These are phyloP conservation scores for Thecocarcelia acutangulata DNA, from an alignment of 2,888 invertebrate species.

Conservation along the genomic window DNA sequence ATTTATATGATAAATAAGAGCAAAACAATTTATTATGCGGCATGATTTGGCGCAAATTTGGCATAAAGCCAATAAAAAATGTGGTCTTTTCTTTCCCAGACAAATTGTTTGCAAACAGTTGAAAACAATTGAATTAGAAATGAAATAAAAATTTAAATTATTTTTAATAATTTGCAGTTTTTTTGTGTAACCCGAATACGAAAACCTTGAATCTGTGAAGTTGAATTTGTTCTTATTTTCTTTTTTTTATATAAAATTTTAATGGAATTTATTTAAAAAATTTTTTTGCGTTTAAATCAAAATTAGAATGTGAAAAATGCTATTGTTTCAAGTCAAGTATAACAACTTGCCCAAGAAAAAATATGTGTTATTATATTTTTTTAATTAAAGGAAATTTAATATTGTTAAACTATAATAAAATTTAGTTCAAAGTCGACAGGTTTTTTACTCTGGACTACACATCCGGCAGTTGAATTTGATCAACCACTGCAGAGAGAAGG, in stretches of 20 bases:
- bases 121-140: constrained; percentile 15
- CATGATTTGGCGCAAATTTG: constrained; percentile 26
- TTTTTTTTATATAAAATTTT: not conserved
- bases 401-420: constrained; percentile 27
- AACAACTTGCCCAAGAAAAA: constrained; percentile 30
- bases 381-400: constrained; percentile 49
- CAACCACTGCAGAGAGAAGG: not conserved
- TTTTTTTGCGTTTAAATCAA: not conserved
- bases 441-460: constrained; percentile 52
- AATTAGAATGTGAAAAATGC: not conserved
- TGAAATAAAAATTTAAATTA: constrained; percentile 27
- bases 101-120: constrained; percentile 11
- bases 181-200: not conserved
- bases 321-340: constrained; percentile 38
- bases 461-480: constrained; percentile 40
- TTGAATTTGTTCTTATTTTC: not conserved
- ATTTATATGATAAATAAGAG: not conserved
- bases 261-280: not conserved
- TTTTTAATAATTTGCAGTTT: constrained; percentile 17
- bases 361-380: no score
- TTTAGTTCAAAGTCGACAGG: constrained; percentile 10
- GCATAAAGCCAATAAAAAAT: constrained; percentile 34
- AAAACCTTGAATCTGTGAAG: constrained; percentile 47
- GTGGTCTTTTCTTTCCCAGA: not conserved
- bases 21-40: constrained; percentile 9